Percentiles rank a stretch among this genome's conserved stretches.
These are phyloP conservation scores for Callorhinus ursinus DNA, from an alignment of 2,113 vertebrate genomes.

Conservation along the genomic window DNA sequence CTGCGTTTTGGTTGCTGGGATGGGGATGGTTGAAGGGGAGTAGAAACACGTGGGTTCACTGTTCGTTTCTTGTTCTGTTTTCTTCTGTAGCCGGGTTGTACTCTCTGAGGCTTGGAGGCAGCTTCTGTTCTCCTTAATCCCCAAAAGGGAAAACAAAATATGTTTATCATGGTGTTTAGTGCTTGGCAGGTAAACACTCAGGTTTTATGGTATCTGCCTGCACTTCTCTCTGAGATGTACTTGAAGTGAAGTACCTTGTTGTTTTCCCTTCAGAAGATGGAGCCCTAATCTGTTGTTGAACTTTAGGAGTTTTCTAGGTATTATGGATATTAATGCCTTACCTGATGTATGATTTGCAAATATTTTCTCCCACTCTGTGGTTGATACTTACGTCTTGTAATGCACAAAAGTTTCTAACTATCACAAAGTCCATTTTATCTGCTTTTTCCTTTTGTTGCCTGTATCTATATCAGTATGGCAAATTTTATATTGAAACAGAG, in stretches of 20 bases:
- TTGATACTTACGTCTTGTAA: background rate
- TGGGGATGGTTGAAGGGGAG: background rate
- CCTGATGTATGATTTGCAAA: background rate
- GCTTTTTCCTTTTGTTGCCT: background rate
- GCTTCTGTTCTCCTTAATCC: background rate
- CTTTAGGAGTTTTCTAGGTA: background rate
- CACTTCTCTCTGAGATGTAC: conserved; percentile 1
- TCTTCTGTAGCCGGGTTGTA: background rate
- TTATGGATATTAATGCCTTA: background rate
- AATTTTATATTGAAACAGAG: background rate
- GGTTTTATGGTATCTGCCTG: conserved; percentile 14
- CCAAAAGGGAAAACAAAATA: background rate
- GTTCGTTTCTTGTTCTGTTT: background rate
- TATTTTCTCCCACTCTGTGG: background rate
- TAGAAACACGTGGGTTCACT: background rate
- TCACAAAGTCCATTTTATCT: background rate
- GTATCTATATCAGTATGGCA: background rate
- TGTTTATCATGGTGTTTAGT: conserved; percentile 4
- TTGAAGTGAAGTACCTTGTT: conserved; percentile 61
- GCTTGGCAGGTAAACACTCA: conserved; percentile 36
- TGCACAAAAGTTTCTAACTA: background rate
- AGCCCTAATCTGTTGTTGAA: conserved; percentile 59
- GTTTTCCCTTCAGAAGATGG: conserved; percentile 77
- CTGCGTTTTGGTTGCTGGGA: background rate
- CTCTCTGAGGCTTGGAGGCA: background rate